Percentiles rank a stretch among this genome's conserved stretches.
phyloP scores from a whole-genome alignment of 2,888 invertebrate genomes.

The Nudaria mundana region DNA sequence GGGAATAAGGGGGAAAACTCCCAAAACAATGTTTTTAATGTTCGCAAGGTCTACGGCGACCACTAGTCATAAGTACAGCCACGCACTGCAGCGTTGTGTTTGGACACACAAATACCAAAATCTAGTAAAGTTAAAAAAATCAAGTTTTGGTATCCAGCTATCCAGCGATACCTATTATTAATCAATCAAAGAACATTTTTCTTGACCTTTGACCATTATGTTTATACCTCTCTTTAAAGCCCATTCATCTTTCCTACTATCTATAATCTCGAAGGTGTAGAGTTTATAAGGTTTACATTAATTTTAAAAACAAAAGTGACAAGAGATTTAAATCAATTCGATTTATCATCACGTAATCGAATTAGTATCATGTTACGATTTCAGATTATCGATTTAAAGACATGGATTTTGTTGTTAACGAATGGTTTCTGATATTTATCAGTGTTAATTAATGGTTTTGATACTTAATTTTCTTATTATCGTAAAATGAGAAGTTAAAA shows the following conservation, averaged over 20 bases:
- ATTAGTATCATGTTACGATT: slow-evolving; percentile 22
- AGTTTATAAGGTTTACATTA: slow-evolving; percentile 31
- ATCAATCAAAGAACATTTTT: no score
- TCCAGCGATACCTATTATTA: no score
- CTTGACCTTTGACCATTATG: neutral
- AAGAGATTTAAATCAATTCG: slow-evolving; percentile 27
- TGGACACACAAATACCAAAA: no score
- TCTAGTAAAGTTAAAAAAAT: no score
- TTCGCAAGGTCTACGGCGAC: no score
- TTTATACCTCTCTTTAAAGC: neutral
- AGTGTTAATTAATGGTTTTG: neutral
- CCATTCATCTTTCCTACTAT: slow-evolving; percentile 11
- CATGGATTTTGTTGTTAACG: slow-evolving; percentile 16
- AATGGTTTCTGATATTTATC: slow-evolving; percentile 22
- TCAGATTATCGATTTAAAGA: slow-evolving; percentile 24
- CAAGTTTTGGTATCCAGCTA: no score
- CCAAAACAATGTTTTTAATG: no score
- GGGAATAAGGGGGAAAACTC: no score
- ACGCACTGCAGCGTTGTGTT: no score
- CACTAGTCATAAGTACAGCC: no score
- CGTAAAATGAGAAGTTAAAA: neutral
- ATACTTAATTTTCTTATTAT: neutral
- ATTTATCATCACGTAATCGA: slow-evolving; percentile 26
- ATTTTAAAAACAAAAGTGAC: slow-evolving; percentile 24
- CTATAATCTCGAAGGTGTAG: slow-evolving; percentile 22